Conservation (phyloP, 1,140 invertebrate species). For the Drosophila sproati region DNA sequence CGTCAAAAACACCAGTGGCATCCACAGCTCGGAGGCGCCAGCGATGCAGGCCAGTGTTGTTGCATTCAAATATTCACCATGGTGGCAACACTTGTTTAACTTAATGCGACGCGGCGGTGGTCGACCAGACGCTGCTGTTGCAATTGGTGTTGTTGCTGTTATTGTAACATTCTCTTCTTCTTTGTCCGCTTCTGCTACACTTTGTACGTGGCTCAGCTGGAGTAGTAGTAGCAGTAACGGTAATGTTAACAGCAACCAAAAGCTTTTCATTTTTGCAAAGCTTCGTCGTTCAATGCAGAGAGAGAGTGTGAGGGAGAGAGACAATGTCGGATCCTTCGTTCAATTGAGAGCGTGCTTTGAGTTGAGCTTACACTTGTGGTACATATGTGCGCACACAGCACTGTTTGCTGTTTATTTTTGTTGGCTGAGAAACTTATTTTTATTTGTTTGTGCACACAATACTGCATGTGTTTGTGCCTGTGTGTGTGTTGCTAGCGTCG, state of each 20-base stretch:
- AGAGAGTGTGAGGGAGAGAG: not conserved
- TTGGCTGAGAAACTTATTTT: not conserved
- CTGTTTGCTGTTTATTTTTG: not conserved
- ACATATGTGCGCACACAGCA: not conserved
- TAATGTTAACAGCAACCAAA: slow-evolving; percentile 15
- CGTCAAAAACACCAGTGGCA: slow-evolving; percentile 71
- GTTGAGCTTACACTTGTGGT: not conserved
- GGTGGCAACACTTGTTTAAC: slow-evolving; percentile 82
- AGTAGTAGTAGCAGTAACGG: slow-evolving; percentile 9
- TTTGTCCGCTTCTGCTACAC: not conserved
- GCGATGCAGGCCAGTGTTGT: slow-evolving; percentile 61
- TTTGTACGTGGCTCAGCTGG: slow-evolving; percentile 1
- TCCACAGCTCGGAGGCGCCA: slow-evolving; percentile 69
- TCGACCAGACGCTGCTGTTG: not conserved
- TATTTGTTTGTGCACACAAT: not conserved
- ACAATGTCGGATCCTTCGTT: not conserved
- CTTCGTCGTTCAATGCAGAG: not conserved
- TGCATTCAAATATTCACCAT: slow-evolving; percentile 72
- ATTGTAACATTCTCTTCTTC: not conserved
- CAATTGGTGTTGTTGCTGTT: not conserved
- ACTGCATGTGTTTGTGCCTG: slow-evolving; percentile 10
- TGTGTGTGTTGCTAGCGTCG: slow-evolving; percentile 18
- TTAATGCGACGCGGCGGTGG: slow-evolving; percentile 55
- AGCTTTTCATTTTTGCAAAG: slow-evolving; percentile 11
- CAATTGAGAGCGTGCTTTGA: not conserved